Evolutionary conservation across 2,113 vertebrate species (phyloP).

Genomic region (Brachionichthys hirsutus): DNA sequence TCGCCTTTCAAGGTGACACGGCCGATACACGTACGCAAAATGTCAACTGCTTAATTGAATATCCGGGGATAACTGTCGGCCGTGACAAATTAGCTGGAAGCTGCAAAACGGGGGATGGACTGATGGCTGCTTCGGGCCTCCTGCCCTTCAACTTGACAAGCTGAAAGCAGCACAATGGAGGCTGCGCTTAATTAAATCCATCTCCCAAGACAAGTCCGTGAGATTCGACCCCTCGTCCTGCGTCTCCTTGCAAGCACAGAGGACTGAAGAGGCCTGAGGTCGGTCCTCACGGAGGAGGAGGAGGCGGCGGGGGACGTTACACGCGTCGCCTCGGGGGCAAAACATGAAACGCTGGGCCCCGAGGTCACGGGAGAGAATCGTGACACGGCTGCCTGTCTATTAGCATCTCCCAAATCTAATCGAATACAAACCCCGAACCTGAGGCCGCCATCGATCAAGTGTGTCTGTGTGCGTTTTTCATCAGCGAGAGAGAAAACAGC

Average conservation of each 20-base stretch:
- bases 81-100: slow-evolving; percentile 61
- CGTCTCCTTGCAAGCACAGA: slow-evolving; percentile 16
- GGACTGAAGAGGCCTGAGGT: slow-evolving; percentile 40
- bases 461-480: slow-evolving; percentile 14
- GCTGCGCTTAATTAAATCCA: slow-evolving; percentile 55
- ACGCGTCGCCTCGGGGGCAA: slow-evolving; percentile 44
- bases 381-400: slow-evolving; percentile 72
- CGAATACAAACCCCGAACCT: slow-evolving; percentile 47
- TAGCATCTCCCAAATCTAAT: slow-evolving; percentile 67
- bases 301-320: slow-evolving; percentile 26
- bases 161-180: slow-evolving; percentile 47
- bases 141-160: slow-evolving; percentile 52
- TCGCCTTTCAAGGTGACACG: slow-evolving; percentile 64
- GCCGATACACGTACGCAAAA: slow-evolving; percentile 54
- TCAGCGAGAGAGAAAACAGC: slow-evolving; percentile 23
- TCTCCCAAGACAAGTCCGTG: slow-evolving; percentile 24
- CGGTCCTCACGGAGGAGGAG: slow-evolving; percentile 9
- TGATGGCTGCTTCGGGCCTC: slow-evolving; percentile 53
- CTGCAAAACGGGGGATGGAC: slow-evolving; percentile 33
- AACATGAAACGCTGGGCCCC: slow-evolving; percentile 56
- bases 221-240: slow-evolving; percentile 29
- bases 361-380: slow-evolving; percentile 49
- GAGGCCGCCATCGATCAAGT: slow-evolving; percentile 55
- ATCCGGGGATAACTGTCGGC: slow-evolving; percentile 59
- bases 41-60: slow-evolving; percentile 69